Base-by-base conservation (phyloP, 2,797 vertebrate species). In the Poeciliopsis gracilis region DNA sequence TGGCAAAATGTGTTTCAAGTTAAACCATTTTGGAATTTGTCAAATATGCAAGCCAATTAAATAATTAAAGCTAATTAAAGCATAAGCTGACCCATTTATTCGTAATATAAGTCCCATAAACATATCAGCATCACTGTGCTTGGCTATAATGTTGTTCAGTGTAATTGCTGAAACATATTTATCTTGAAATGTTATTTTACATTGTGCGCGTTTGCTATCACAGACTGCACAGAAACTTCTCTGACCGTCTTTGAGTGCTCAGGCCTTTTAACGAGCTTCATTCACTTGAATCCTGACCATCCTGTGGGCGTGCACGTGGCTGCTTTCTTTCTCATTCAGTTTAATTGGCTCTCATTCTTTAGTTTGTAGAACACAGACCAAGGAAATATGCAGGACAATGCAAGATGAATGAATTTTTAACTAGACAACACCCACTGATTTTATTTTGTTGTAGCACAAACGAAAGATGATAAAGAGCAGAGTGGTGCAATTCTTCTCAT, bases 181-280 rank as follows among this genome's bases (percentile, higher is more conserved):
- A 38, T 43, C 38, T 69, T 41, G 30, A 63, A 63, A 25, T 23
- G 1, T 41, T 25, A 5, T 25, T 41, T 49, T 51, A 61, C 16
- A 16, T 33, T 4, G 33, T n/a, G 5, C 38, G 3, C 2, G 3
- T 36, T 53, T 25, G 53, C 30, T 2, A 15, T 53, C 23, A 5
- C 13, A 33, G 15, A 33, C 72, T 2, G 13, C 20, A 59, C 45
- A 81, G 30, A 86, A 84, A 49, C 71, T 53, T 76, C 43, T 72
- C 70, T 55, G 38, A 76, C 51, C 46, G 25, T n/a, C 5, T 84
- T 80, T 71, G 46, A 36, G 59, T 41, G 25, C 18, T 41, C 28
- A n/a, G 16, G 36, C 25, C 43, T 70, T 72, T 53, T 30, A 75
- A n/a, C 15, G 55, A 74, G 53, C 28, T 30, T 78, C 18, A 49